Base-by-base conservation (phyloP, 2,113 vertebrate genomes). In the Caracal caracal region DNA sequence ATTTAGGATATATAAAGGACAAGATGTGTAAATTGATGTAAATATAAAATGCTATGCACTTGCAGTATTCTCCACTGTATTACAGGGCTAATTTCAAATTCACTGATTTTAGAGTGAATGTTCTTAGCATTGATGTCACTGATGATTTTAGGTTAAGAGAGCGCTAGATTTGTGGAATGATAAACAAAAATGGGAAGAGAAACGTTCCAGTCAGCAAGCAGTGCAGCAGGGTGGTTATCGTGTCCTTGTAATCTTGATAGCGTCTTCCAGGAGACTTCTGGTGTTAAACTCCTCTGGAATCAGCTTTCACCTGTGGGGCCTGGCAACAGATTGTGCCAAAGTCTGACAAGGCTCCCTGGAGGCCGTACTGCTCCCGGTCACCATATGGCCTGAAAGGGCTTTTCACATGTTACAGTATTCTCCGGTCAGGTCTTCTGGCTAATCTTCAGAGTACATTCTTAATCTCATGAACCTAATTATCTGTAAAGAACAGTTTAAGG, bases 321-420 rank as follows among this genome's bases (percentile, higher is more conserved):
- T 93, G 89, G 98, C 98, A 98, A 98, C 98, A 99, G 98, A 98
- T 98, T 99, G 99, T 98, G 98, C 98, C 98, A 93, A 98, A 98
- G 70, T 96, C 97, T 98, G 97, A 98, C 98, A 98, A 98, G 98
- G 84, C 98, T 98, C 98, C 85, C 95, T 98, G 98, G 98, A 99
- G 97, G 83, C 86, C 92, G 33, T 26, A 16, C 91, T 96, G 96
- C 90, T 96, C 96, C 98, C 83, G 97, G 97, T 96, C 88, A 98
- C 99, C 98, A 98, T 98, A 98, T 98, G 98, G 98, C 93, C 96
- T 97, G 90, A 97, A 98, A 86, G 92, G n/a, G 92, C 97, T 98
- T 98, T 97, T 93, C 98, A 98, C 97, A 95, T 98, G 97, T 96
- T 97, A 93, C 96, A 98, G 87, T 98, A 98, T 97, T 98, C 97